Percentiles rank a stretch among this genome's conserved stretches.
These are phyloP conservation scores for Cyclina sinensis DNA, from an alignment of 1,140 invertebrate species.

Conservation along the genomic window DNA sequence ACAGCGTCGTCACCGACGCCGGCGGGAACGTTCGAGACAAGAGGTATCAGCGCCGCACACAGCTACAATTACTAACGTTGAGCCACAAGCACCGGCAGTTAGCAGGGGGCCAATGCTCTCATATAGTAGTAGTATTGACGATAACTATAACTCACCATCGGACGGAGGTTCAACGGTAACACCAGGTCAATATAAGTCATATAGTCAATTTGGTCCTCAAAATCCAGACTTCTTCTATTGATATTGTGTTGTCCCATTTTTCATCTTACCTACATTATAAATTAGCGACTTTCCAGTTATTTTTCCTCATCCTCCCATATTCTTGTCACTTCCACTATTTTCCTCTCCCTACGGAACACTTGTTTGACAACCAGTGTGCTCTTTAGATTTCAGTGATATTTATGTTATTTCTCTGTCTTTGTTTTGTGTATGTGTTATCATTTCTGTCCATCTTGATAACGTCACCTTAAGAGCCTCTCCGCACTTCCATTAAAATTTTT, in stretches of 20 bases:
- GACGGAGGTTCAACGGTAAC: conserved; percentile 63
- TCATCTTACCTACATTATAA: background rate
- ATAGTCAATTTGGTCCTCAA: conserved; percentile 54
- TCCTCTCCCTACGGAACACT: background rate
- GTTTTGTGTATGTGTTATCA: conserved; percentile 8
- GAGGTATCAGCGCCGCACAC: conserved; percentile 56
- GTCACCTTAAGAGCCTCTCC: background rate
- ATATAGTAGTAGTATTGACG: conserved; percentile 83
- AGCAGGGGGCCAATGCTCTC: conserved; percentile 73
- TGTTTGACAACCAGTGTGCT: background rate
- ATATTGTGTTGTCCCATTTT: background rate
- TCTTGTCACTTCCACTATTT: background rate
- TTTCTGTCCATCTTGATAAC: background rate
- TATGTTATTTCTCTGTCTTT: conserved; percentile 3
- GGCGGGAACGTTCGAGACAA: conserved; percentile 72
- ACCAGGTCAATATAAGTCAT: conserved; percentile 67
- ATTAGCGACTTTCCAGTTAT: background rate
- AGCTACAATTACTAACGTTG: conserved; percentile 65
- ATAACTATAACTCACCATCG: conserved; percentile 76
- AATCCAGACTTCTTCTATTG: conserved; percentile 36
- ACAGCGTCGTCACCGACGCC: conserved; percentile 73
- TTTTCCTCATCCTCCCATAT: background rate
- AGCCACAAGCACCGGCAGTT: conserved; percentile 51
- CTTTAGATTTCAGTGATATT: conserved; percentile 15
- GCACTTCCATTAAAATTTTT: background rate